Conservation (phyloP, 2,797 vertebrate species). For the Poeciliopsis gracilis region DNA sequence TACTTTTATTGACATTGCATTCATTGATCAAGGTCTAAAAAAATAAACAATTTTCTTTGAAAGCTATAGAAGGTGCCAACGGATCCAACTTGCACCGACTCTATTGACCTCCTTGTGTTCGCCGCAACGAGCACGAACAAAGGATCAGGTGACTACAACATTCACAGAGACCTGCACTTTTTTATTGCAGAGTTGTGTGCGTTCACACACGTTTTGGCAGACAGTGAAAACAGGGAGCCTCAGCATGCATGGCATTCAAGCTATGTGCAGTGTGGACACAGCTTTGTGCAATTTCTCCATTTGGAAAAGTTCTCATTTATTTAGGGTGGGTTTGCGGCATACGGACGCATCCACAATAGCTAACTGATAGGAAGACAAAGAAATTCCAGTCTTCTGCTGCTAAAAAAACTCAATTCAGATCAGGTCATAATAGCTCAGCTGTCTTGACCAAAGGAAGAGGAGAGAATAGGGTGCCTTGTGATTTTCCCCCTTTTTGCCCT, state of each 20-base stretch:
- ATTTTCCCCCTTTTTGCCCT: constrained; percentile 83
- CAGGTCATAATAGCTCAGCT: constrained; percentile 97
- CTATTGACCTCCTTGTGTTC: constrained; percentile 58
- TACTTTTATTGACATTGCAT: constrained; percentile 33
- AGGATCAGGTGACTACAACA: constrained; percentile 61
- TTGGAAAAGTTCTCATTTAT: constrained; percentile 91
- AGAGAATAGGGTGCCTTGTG: constrained; percentile 98
- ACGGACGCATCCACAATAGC: constrained; percentile 90
- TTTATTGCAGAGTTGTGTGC: constrained; percentile 60
- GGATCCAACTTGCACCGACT: constrained; percentile 50
- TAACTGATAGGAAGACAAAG: constrained; percentile 92
- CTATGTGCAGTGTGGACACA: constrained; percentile 73
- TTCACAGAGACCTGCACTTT: constrained; percentile 62
- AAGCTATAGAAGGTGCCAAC: constrained; percentile 41
- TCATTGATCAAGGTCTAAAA: constrained; percentile 25
- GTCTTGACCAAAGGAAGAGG: constrained; percentile 92
- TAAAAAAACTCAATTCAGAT: constrained; percentile 91
- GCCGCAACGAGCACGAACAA: constrained; percentile 52
- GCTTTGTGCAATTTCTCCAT: constrained; percentile 86
- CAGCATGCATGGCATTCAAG: constrained; percentile 79
- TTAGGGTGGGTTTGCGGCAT: constrained; percentile 85
- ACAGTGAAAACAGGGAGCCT: constrained; percentile 42
- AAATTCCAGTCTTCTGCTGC: constrained; percentile 90
- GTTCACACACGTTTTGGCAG: constrained; percentile 45
- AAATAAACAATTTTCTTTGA: constrained; percentile 42